Conservation (phyloP, 1,140 invertebrate species). For the Aphelenchoides avenae region DNA sequence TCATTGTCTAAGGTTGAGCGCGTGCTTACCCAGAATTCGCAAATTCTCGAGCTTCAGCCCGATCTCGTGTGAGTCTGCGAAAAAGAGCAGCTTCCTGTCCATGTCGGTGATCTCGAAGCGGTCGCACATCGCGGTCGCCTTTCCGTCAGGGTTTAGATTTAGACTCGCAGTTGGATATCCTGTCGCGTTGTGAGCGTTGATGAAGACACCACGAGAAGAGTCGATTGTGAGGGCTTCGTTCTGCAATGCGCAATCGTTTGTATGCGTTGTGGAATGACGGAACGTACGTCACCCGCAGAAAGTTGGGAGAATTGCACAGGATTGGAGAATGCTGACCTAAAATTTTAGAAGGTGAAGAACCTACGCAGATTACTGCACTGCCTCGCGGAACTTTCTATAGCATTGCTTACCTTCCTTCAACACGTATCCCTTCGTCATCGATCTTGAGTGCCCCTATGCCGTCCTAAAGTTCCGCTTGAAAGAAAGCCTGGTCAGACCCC, state of each 20-base stretch:
- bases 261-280: constrained; percentile 9
- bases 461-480: constrained; percentile 67
- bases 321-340: constrained; percentile 63
- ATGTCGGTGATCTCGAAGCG: constrained; percentile 76
- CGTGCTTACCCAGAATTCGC: constrained; percentile 49
- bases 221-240: constrained; percentile 77
- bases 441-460: constrained; percentile 88
- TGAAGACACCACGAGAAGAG: constrained; percentile 78
- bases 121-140: constrained; percentile 73
- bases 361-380: constrained; percentile 69
- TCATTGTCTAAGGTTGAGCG: too few species aligned
- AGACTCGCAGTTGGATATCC: constrained; percentile 72
- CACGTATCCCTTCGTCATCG: constrained; percentile 78
- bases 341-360: constrained; percentile 78
- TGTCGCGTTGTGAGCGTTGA: constrained; percentile 71
- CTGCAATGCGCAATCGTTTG: constrained; percentile 39
- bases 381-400: too few species aligned
- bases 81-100: constrained; percentile 73
- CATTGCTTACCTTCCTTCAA: too few species aligned
- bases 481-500: constrained; percentile 2
- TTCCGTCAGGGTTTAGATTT: constrained; percentile 72
- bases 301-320: constrained; percentile 32
- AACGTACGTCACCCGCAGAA: constrained; percentile 37
- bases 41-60: constrained; percentile 59
- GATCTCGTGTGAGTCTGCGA: constrained; percentile 76